Evolutionary conservation across 2,113 vertebrate species (phyloP).

Genomic region (Mirza zaza): DNA sequence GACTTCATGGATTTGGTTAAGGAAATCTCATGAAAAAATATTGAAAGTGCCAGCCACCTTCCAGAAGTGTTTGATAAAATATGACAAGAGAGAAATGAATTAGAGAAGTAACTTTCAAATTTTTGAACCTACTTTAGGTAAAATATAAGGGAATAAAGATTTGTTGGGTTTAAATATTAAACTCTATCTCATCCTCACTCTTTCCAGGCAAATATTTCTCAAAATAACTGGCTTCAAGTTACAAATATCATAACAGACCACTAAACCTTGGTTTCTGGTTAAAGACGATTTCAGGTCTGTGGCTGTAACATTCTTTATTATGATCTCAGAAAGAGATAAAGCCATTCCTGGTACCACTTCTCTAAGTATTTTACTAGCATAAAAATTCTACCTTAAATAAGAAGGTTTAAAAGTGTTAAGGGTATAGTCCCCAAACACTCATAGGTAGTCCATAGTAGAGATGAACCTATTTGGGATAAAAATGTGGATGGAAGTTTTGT

Average conservation of each 20-base stretch:
- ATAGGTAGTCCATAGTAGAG: too few relatives aligned
- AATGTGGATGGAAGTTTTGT: too few relatives aligned
- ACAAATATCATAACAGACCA: neutral
- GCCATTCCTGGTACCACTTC: neutral
- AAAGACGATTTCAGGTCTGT: neutral
- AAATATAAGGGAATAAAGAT: neutral
- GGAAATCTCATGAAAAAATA: neutral
- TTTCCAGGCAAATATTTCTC: neutral
- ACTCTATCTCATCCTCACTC: neutral
- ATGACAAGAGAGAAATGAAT: neutral
- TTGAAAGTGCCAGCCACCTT: too few relatives aligned
- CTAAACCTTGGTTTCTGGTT: neutral
- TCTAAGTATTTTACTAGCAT: neutral
- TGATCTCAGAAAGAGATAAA: neutral
- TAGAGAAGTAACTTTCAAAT: neutral
- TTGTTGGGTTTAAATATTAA: neutral
- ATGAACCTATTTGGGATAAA: too few relatives aligned
- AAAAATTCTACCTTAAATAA: neutral
- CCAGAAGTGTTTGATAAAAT: neutral
- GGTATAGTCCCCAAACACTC: neutral
- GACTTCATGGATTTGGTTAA: neutral
- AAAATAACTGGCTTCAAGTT: neutral
- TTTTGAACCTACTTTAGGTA: neutral
- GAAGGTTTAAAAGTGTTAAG: neutral
- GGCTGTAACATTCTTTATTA: neutral